phyloP scores from a whole-genome alignment of 2,113 vertebrate genomes.

The Epinephelus cyanopodus region DNA sequence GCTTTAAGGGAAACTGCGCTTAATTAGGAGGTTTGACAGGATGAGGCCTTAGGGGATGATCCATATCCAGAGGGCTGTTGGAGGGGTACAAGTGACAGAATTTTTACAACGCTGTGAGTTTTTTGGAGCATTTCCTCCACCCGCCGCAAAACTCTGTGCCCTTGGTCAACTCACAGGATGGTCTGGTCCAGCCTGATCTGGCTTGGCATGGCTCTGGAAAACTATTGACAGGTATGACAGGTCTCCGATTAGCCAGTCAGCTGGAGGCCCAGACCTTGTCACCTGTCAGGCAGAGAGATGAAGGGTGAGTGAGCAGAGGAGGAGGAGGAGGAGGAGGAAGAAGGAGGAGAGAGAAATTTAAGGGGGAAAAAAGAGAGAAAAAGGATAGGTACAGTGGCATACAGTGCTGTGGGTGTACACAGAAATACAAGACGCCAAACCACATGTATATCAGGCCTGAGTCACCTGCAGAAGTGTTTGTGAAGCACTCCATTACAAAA shows the following conservation, averaged over 20 bases:
- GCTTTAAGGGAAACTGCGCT: slow-evolving; percentile 80
- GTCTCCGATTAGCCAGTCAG: slow-evolving; percentile 98
- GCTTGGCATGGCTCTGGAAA: slow-evolving; percentile 77
- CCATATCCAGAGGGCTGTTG: slow-evolving; percentile 80
- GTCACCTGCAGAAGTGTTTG: slow-evolving; percentile 73
- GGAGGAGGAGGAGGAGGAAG: slow-evolving; percentile 41
- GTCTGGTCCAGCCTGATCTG: slow-evolving; percentile 72
- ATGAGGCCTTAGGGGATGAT: slow-evolving; percentile 86
- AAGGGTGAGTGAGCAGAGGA: slow-evolving; percentile 85
- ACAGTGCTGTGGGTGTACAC: slow-evolving; percentile 37
- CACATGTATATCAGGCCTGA: slow-evolving; percentile 57
- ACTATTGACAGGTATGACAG: slow-evolving; percentile 98
- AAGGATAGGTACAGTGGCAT: slow-evolving; percentile 68
- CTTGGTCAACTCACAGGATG: slow-evolving; percentile 72
- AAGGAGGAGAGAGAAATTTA: slow-evolving; percentile 17
- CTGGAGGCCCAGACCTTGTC: slow-evolving; percentile 93
- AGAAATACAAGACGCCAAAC: slow-evolving; percentile 46
- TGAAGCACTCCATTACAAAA: slow-evolving; percentile 68
- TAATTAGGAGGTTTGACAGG: slow-evolving; percentile 86
- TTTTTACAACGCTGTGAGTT: slow-evolving; percentile 82
- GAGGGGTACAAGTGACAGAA: slow-evolving; percentile 74
- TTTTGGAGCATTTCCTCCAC: slow-evolving; percentile 51
- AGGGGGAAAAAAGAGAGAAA: slow-evolving; percentile 12
- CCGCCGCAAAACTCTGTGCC: slow-evolving; percentile 59
- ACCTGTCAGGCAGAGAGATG: slow-evolving; percentile 96